A percentile compares a stretch with the other conserved stretches of the same genome.
Evolutionary conservation across 2,888 invertebrate genomes (phyloP).

Genomic region (Creontiades dilutus): DNA sequence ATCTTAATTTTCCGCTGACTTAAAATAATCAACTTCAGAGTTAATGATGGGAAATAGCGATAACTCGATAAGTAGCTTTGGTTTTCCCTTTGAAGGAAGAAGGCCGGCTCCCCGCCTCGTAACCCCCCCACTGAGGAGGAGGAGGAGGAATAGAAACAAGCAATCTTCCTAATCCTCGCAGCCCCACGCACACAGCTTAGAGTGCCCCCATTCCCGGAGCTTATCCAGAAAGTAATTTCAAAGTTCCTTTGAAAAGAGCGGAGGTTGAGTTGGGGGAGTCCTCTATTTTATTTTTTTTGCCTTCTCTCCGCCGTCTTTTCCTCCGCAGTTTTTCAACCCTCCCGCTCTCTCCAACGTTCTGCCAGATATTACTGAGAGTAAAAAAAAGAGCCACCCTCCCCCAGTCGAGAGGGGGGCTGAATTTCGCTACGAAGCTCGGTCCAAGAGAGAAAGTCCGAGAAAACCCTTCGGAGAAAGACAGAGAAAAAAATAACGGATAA

Average conservation of each 20-base stretch:
- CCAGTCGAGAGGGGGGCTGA: too few species aligned
- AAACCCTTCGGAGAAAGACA: background rate
- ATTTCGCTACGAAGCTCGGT: background rate
- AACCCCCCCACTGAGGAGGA: background rate
- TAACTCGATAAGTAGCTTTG: constrained; percentile 72
- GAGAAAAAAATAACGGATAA: constrained; percentile 28
- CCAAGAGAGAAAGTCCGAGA: background rate
- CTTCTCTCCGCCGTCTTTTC: background rate
- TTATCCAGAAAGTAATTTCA: constrained; percentile 77
- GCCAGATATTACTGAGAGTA: constrained; percentile 72
- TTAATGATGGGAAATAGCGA: constrained; percentile 72
- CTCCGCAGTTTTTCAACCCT: background rate
- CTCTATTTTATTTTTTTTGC: constrained; percentile 76
- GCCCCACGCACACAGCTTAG: constrained; percentile 70
- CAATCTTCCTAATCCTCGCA: constrained; percentile 71
- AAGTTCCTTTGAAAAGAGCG: constrained; percentile 76
- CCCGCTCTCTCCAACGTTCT: constrained; percentile 69
- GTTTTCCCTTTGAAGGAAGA: constrained; percentile 37
- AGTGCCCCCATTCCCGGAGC: constrained; percentile 72
- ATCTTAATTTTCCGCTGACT: constrained; percentile 60
- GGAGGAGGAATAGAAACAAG: constrained; percentile 72
- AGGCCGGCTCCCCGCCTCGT: background rate
- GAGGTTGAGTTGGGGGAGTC: constrained; percentile 72
- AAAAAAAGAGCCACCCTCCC: too few species aligned
- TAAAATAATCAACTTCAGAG: constrained; percentile 55